A percentile compares a stretch with the other conserved stretches of the same genome.
Conservation (phyloP, 1,140 invertebrate genomes). For the Microplitis mediator region DNA sequence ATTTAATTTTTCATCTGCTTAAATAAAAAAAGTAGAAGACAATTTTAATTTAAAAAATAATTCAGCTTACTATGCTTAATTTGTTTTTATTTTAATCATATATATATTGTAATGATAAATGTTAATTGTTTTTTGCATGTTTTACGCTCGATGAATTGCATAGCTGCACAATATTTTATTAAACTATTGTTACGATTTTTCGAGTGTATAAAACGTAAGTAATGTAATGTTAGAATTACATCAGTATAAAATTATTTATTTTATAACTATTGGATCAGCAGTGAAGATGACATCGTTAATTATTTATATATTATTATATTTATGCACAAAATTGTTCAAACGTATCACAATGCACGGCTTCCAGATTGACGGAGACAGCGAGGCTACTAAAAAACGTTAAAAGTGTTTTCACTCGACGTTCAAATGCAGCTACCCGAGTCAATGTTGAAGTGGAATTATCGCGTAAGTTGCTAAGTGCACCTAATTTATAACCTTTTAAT, state of each 20-base stretch:
- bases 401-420: constrained; percentile 85
- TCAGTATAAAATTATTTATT: neutral
- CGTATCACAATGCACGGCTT: constrained; percentile 54
- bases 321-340: constrained; percentile 14
- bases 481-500: constrained; percentile 14
- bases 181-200: no score
- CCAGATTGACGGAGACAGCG: constrained; percentile 94
- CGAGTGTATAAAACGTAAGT: no score
- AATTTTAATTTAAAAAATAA: no score
- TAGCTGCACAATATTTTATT: no score
- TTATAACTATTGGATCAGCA: neutral
- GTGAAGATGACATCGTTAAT: neutral
- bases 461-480: constrained; percentile 75
- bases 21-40: neutral
- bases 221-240: neutral
- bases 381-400: constrained; percentile 89
- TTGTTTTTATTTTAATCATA: no score
- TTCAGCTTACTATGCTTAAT: no score
- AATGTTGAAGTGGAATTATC: constrained; percentile 86
- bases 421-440: constrained; percentile 74
- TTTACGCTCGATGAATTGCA: no score
- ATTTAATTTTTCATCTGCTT: constrained; percentile 2
- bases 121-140: no score
- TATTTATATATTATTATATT: neutral
- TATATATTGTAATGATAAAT: no score